Conservation (phyloP, 1,140 invertebrate genomes). For the Drosophila varians region DNA sequence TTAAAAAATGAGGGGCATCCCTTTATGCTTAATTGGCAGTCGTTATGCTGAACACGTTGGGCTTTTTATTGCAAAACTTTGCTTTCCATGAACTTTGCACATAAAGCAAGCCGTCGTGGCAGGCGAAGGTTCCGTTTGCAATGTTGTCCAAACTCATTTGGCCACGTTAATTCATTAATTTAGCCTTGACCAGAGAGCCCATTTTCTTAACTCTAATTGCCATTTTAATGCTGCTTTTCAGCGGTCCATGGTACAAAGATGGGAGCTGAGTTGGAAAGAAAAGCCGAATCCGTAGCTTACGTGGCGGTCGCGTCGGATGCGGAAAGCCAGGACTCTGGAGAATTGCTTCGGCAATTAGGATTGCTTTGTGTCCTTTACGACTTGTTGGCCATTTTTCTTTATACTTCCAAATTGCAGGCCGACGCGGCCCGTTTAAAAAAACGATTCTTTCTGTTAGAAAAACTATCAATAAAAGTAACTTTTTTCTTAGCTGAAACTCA, state of each 20-base stretch:
- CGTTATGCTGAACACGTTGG: conserved; percentile 59
- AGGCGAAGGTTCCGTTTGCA: conserved; percentile 51
- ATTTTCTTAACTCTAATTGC: conserved; percentile 67
- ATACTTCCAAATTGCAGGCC: conserved; percentile 16
- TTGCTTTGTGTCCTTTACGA: conserved; percentile 8
- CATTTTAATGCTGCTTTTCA: conserved; percentile 71
- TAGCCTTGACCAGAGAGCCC: conserved; percentile 48
- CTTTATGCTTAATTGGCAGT: conserved; percentile 55
- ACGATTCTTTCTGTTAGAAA: too few relatives aligned
- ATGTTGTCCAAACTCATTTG: conserved; percentile 71
- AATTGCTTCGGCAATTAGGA: conserved; percentile 79
- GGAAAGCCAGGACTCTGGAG: conserved; percentile 69
- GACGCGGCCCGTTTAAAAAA: conserved; percentile 4
- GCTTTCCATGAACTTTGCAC: conserved; percentile 40
- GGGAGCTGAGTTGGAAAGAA: conserved; percentile 18
- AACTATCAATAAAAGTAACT: too few relatives aligned
- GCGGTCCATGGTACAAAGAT: not conserved
- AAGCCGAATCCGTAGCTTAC: conserved; percentile 55
- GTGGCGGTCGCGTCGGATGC: conserved; percentile 30
- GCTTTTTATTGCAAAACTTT: conserved; percentile 73
- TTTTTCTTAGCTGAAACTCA: too few relatives aligned
- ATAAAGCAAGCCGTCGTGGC: conserved; percentile 30
- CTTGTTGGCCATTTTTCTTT: conserved; percentile 44
- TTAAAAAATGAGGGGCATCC: not conserved
- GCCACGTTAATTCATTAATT: conserved; percentile 81